phyloP scores from a whole-genome alignment of 2,888 invertebrate species.

The Noctuana brunneofusca region DNA sequence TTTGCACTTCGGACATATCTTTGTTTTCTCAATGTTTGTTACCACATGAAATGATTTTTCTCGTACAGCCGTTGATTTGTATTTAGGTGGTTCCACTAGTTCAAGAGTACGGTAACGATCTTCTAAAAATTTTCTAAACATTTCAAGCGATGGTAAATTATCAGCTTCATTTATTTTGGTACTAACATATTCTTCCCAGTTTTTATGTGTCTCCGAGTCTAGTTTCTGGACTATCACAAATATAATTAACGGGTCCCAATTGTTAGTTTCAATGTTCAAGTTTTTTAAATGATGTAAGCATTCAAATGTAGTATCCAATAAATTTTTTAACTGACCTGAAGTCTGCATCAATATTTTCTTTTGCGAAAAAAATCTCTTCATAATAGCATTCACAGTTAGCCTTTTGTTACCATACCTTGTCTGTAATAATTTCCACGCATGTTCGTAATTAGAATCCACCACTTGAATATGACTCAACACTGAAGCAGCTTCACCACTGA shows the following conservation, averaged over 20 bases:
- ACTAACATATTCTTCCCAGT: slow-evolving; percentile 38
- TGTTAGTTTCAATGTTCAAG: slow-evolving; percentile 4
- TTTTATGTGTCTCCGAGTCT: slow-evolving; percentile 39
- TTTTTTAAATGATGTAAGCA: slow-evolving; percentile 31
- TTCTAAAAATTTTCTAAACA: slow-evolving; percentile 26
- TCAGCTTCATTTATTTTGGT: slow-evolving; percentile 15
- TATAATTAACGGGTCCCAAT: slow-evolving; percentile 42
- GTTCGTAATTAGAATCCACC: slow-evolving; percentile 32
- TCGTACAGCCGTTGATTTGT: slow-evolving; percentile 11
- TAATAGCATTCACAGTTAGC: slow-evolving; percentile 22
- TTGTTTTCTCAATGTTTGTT: slow-evolving; percentile 12
- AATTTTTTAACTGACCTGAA: slow-evolving; percentile 27
- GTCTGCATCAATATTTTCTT: slow-evolving; percentile 16
- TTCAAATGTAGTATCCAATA: slow-evolving; percentile 34
- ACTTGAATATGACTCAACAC: slow-evolving; percentile 33
- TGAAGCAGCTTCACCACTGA: slow-evolving; percentile 33
- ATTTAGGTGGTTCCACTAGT: slow-evolving; percentile 13
- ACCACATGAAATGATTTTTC: slow-evolving; percentile 33
- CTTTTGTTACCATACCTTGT: slow-evolving; percentile 28
- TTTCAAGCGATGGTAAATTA: slow-evolving; percentile 20
- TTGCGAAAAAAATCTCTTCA: slow-evolving; percentile 25
- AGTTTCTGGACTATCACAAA: slow-evolving; percentile 40
- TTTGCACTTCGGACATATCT: slow-evolving; percentile 15
- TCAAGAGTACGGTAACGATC: slow-evolving; percentile 17
- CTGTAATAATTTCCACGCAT: slow-evolving; percentile 30